Evolutionary conservation across 2,888 invertebrate species (phyloP).

Genomic region (Limnephilus lunatus): DNA sequence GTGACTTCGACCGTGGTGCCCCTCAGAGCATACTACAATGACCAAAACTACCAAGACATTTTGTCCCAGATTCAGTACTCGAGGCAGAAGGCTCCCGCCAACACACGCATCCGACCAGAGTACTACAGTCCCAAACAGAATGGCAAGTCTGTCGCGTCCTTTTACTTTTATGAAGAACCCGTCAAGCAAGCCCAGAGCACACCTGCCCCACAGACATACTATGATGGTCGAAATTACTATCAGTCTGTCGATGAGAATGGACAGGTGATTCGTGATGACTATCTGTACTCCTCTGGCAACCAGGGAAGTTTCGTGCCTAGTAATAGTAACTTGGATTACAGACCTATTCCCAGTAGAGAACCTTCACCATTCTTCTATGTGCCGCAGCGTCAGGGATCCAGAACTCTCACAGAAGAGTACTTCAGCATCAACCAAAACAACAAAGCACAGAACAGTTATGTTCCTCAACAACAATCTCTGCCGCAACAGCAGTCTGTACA

Average conservation of each 20-base stretch:
- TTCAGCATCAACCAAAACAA: conserved; percentile 76
- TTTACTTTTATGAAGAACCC: conserved; percentile 83
- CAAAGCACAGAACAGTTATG: conserved; percentile 71
- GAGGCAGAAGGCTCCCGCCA: conserved; percentile 68
- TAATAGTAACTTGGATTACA: conserved; percentile 73
- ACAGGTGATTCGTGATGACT: conserved; percentile 73
- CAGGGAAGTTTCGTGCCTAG: conserved; percentile 72
- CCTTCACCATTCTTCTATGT: conserved; percentile 71
- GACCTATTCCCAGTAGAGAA: conserved; percentile 69
- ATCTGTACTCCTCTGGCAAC: conserved; percentile 71
- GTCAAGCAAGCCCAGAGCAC: conserved; percentile 72
- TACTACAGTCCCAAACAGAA: conserved; percentile 69
- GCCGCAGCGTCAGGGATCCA: conserved; percentile 76
- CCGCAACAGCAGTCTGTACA: conserved; percentile 48
- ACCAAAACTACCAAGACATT: conserved; percentile 76
- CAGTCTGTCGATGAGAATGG: conserved; percentile 57
- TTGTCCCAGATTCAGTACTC: conserved; percentile 76
- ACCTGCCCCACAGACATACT: conserved; percentile 77
- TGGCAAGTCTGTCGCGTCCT: conserved; percentile 78
- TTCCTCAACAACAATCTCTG: conserved; percentile 64
- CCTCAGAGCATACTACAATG: conserved; percentile 80
- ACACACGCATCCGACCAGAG: conserved; percentile 63
- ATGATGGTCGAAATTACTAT: conserved; percentile 72
- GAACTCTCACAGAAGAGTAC: conserved; percentile 76
- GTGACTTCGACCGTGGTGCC: conserved; percentile 81